Evolutionary conservation across 1,140 invertebrate genomes (phyloP), one percentile per base, ranked within the genome.

Genomic region (Carposina sasakii): DNA sequence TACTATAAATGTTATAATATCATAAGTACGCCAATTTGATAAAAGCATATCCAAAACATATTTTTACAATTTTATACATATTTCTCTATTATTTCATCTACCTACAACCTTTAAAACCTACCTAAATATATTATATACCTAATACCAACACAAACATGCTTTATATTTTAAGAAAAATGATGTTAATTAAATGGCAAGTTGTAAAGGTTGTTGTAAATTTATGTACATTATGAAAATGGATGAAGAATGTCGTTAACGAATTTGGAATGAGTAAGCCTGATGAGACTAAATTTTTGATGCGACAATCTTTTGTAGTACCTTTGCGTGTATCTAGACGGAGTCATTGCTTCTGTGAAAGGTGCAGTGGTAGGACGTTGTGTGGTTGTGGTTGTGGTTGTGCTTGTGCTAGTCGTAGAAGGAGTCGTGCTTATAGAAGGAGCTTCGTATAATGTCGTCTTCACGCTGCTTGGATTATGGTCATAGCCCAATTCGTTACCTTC

Each of bases 291-390:
- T 54, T 41, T 57, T 56, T 41, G 15, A 52, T n/a, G n/a, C n/a
- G n/a, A n/a, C 54, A 59, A 56, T 71, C 77, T 85, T 87, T 87
- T 87, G 87, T 87, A 88, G 86, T 88, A 88, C 87, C 87, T 89
- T 87, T 81, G 60, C 33, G 76, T 76, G 69, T 76, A 75, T 69
- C 79, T 71, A 74, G 81, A 75, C 62, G 77, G 70, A 61, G 71
- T 77, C 67, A 84, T 81, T 54, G 81, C 75, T 70, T 79, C 76
- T 57, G 76, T 85, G 63, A 73, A 76, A 44, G 71, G 76, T 77
- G 82, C 76, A 63, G 76, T 81, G 54, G 81, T 85, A 68, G 81
- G 63, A 54, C 69, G 81, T 71, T 67, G 74, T 71, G 78, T 81
- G 37, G 79, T 71, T 26, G 72, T 76, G 48, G 76, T 78, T 42